Evolutionary conservation across 1,140 invertebrate genomes (phyloP), one percentile per base, ranked within the genome.

Genomic region (Calephelis nemesis): DNA sequence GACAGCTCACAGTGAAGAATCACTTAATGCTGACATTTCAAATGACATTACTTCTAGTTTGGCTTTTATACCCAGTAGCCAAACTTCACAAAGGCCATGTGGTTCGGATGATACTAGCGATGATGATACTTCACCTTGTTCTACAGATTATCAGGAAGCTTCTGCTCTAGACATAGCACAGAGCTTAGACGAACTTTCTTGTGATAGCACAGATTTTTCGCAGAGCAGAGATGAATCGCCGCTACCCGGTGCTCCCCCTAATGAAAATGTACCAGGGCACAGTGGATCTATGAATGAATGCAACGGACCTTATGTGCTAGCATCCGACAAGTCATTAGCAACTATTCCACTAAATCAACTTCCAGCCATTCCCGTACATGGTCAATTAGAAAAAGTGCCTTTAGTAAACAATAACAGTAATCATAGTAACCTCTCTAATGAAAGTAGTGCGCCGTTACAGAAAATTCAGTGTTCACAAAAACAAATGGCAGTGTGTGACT

Each of bases 131-230:
- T 91, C 88, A 19, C 84, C 88, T 15, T 90, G 87, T 68, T 90
- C 87, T 63, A 88, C 87, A 4, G 89, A 91, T 72, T 91, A 91
- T 66, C 89, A 90, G 42, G 89, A 91, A 74, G 88, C 89, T 8
- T 91, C 89, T 39, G 88, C 89, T 5, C 80, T 91, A n/a, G 89
- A 91, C 70, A 65, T 88, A 73, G 83, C 79, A 60, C 85, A 87
- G 75, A 89, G 87, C 71, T 81, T 90, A 69, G 87, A 85, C 50
- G 87, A 91, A 72, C 73, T 87, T 7, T 87, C 86, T 60, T 85
- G 77, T 83, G 89, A 88, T 71, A 89, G 85, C 67, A 82, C 76
- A 19, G 85, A 91, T 71, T 90, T 85, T 71, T 90, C 89, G 3
- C 87, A 91, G 80, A 91, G 85, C 71, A 86, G 85, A 76, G 86